Conservation (phyloP, 2,797 vertebrate species). For the Diglossa cyanea region DNA sequence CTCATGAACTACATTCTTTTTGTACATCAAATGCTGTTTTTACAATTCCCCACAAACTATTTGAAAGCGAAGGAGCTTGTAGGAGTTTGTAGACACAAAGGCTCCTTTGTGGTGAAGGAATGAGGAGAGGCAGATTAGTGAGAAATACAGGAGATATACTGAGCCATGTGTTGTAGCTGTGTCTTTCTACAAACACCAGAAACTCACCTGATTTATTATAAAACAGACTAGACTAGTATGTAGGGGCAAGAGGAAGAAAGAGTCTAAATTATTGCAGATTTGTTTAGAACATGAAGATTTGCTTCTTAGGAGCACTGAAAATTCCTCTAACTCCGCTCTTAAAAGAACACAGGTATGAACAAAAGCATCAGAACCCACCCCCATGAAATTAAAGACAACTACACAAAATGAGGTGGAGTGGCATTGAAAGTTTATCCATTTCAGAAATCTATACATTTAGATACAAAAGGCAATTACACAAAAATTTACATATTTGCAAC, state of each 20-base stretch:
- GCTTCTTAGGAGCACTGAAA: neutral
- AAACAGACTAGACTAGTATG: neutral
- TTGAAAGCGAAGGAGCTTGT: neutral
- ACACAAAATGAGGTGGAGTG: neutral
- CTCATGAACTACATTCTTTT: neutral
- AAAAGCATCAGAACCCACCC: neutral
- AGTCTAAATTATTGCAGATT: neutral
- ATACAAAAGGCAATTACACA: conserved; percentile 25
- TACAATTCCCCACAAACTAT: neutral
- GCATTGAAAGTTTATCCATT: conserved; percentile 16
- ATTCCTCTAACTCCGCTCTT: neutral
- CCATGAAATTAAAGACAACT: neutral
- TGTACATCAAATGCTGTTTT: neutral
- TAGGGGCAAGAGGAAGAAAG: neutral
- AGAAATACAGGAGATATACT: neutral
- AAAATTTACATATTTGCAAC: conserved; percentile 33
- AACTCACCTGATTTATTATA: neutral
- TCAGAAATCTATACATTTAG: conserved; percentile 16
- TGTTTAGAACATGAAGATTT: neutral
- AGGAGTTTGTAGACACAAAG: neutral
- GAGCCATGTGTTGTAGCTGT: accelerated
- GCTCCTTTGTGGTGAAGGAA: neutral
- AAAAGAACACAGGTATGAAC: neutral
- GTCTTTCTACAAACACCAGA: neutral
- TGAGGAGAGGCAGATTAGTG: neutral